Evolutionary conservation across 2,888 invertebrate genomes (phyloP), one percentile per base, ranked within the genome.

Genomic region (Amaurobius ferox): DNA sequence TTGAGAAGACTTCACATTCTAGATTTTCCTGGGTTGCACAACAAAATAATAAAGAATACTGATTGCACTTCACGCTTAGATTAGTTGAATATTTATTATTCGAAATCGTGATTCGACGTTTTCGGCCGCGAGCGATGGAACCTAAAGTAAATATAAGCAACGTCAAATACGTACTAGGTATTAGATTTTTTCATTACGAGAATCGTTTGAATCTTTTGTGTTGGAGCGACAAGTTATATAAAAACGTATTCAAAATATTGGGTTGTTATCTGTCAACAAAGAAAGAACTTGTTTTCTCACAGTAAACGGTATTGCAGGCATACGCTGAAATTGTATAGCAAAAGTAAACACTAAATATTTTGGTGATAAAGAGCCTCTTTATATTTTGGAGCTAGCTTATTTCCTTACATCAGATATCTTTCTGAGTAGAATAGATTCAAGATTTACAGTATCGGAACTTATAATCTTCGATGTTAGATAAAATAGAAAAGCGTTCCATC

Each of bases 331-430:
- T 55, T 55, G 7, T 55, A 55, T 6, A 55, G 55, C 23, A 55
- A 23, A 23, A 23, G 23, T 55, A 55, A 55, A 55, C 55, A 55
- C 19, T n/a, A 55, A 55, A 55, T 55, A 55, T 55, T 55, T 55
- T 55, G 19, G 55, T 23, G 55, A 55, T 55, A 55, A 55, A 55
- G 2, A 2, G 16, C n/a, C 5, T 16, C 23, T 55, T 7, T 55
- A 55, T 23, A 23, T 23, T 55, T 55, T 11, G 44, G 9, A 35
- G 35, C 6, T 9, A 35, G 9, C 9, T 35, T 35, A 7, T 35
- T 9, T 35, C 35, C 9, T 9, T 35, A 35, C 35, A 35, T 35
- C 35, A 35, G 9, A 35, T 9, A 9, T 35, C 9, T 35, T 35
- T 35, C 9, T 7, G 9, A 35, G 35, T 5, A 35, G 35, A 35